These are phyloP conservation scores for Mormoops blainvillei DNA, from an alignment of 2,113 vertebrate species.

Conservation along the genomic window DNA sequence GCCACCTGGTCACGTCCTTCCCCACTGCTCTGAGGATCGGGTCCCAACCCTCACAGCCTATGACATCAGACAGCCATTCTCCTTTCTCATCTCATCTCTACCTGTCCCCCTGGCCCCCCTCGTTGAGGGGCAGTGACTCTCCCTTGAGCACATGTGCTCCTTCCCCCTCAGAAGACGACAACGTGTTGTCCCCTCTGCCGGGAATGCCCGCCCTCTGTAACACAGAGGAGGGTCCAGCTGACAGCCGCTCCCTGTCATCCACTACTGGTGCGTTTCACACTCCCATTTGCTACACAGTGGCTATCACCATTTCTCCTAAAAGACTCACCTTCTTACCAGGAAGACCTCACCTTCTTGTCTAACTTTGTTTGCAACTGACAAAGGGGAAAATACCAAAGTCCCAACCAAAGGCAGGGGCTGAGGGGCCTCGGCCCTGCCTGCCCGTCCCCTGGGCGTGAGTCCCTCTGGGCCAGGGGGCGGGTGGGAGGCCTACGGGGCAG, in stretches of 20 bases:
- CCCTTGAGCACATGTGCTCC: not conserved
- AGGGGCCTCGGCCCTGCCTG: not conserved
- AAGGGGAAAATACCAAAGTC: not conserved
- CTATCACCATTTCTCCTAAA: no score
- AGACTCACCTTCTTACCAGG: no score
- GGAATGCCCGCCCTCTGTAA: not conserved
- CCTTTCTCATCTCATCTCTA: not conserved
- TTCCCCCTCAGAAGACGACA: not conserved
- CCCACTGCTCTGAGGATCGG: not conserved
- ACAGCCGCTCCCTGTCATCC: fast-evolving
- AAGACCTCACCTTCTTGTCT: not conserved
- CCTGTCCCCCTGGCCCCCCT: not conserved
- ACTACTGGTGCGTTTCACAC: not conserved
- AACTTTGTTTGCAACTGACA: not conserved
- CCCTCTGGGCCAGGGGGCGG: not conserved
- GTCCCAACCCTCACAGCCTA: no score
- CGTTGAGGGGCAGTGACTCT: not conserved
- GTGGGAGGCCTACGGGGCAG: not conserved
- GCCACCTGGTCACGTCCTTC: not conserved
- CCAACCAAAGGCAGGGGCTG: not conserved
- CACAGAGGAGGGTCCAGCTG: not conserved
- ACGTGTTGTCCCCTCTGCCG: fast-evolving
- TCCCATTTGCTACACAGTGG: no score
- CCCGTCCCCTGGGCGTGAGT: not conserved
- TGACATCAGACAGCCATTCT: not conserved